A percentile compares a stretch with the other conserved stretches of the same genome.
These are phyloP conservation scores for Melanotus villosus DNA, from an alignment of 2,888 invertebrate species.

Conservation along the genomic window DNA sequence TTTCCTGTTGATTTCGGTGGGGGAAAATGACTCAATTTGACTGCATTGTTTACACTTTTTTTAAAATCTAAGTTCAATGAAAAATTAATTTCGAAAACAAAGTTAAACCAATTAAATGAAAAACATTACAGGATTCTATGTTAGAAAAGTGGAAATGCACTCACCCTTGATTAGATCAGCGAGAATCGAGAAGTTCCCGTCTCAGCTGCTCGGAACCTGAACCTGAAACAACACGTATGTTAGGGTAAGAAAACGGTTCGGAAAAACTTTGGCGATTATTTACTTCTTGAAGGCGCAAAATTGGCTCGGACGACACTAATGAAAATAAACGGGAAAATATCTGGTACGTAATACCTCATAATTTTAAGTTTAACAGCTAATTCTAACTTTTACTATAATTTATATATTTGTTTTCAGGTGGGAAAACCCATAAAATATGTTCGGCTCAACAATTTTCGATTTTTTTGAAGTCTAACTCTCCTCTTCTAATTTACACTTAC, in stretches of 20 bases:
- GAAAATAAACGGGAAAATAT: constrained; percentile 38
- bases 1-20: neutral
- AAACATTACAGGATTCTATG: constrained; percentile 38
- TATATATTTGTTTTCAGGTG: neutral
- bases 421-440: neutral
- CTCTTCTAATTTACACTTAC: too few species aligned
- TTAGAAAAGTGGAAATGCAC: constrained; percentile 50
- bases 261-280: constrained; percentile 37
- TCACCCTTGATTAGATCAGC: constrained; percentile 61
- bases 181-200: constrained; percentile 57
- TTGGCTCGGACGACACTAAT: constrained; percentile 36
- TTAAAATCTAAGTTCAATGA: too few species aligned
- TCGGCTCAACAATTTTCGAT: too few species aligned
- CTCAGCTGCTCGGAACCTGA: constrained; percentile 51
- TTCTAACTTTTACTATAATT: constrained; percentile 26
- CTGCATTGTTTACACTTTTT: too few species aligned
- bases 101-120: constrained; percentile 32
- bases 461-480: too few species aligned
- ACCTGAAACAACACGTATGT: constrained; percentile 53
- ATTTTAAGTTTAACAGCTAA: constrained; percentile 29
- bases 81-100: too few species aligned
- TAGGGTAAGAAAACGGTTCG: constrained; percentile 30
- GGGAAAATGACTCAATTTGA: neutral
- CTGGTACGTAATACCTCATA: constrained; percentile 25
- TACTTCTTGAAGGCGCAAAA: constrained; percentile 31